phyloP scores from a whole-genome alignment of 2,888 invertebrate genomes.

The Frankliniella fusca region DNA sequence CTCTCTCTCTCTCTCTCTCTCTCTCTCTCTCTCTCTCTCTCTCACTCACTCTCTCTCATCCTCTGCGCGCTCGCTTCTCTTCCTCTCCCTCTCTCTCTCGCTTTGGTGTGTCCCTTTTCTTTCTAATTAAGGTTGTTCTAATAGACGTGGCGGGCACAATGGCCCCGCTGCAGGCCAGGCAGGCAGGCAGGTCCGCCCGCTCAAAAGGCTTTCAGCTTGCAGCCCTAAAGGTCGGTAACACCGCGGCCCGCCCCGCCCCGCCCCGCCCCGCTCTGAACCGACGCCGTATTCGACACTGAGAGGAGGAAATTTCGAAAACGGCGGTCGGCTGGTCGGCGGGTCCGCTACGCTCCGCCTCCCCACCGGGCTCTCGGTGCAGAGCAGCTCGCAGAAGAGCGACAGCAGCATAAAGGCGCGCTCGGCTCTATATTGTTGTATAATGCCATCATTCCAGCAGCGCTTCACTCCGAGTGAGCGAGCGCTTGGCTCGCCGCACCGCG shows the following conservation, averaged over 20 bases:
- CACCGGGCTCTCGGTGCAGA: too few species aligned
- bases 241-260: not conserved
- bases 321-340: not conserved
- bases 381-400: too few species aligned
- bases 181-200: not conserved
- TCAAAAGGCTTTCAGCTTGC: not conserved
- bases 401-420: not conserved
- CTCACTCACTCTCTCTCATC: not conserved
- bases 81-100: not conserved
- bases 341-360: too few species aligned
- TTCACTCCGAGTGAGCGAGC: too few species aligned
- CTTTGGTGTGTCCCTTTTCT: not conserved
- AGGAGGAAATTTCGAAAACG: conserved; percentile 17
- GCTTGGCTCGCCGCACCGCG: too few species aligned
- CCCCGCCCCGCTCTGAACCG: not conserved
- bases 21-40: not conserved
- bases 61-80: not conserved
- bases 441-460: not conserved
- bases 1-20: not conserved
- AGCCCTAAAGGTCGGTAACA: not conserved
- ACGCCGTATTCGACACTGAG: conserved; percentile 17
- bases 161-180: not conserved
- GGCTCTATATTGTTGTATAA: not conserved
- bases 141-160: conserved; percentile 1
- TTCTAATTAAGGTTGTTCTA: conserved; percentile 15